These are phyloP conservation scores for Lepidurus packardi DNA, from an alignment of 1,140 invertebrate genomes.

Conservation along the genomic window DNA sequence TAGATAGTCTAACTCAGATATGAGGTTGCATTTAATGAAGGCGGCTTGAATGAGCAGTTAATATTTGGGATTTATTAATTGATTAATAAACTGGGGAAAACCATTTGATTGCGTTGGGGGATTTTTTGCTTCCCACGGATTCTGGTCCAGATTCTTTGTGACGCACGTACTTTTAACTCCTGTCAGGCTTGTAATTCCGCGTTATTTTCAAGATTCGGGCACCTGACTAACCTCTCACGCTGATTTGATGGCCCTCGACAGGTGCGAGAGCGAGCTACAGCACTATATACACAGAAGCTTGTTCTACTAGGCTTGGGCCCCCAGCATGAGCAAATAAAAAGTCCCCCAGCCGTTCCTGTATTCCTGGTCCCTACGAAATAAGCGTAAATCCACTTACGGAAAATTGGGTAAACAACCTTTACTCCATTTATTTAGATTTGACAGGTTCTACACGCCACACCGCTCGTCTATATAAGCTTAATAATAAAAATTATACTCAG, in stretches of 20 bases:
- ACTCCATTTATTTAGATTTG: neutral
- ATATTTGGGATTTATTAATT: neutral
- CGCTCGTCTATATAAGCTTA: neutral
- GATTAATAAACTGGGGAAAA: neutral
- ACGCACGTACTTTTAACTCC: neutral
- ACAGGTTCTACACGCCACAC: neutral
- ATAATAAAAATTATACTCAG: neutral
- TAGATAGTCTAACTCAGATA: too few relatives aligned
- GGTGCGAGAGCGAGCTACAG: neutral
- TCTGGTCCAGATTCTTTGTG: neutral
- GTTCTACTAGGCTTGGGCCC: neutral
- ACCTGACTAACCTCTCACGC: constrained; percentile 17
- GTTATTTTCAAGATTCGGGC: neutral
- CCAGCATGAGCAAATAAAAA: constrained; percentile 6
- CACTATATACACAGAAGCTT: neutral
- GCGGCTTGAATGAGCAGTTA: neutral
- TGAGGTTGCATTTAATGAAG: neutral
- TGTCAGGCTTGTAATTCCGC: neutral
- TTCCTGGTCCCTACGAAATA: neutral
- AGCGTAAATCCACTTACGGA: neutral
- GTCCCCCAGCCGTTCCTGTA: neutral
- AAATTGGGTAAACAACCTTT: neutral
- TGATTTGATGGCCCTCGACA: constrained; percentile 16
- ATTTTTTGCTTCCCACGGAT: constrained; percentile 3
- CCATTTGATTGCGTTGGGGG: neutral